Base-by-base conservation (phyloP, 2,888 invertebrate genomes). In the Nasonovia ribisnigri region DNA sequence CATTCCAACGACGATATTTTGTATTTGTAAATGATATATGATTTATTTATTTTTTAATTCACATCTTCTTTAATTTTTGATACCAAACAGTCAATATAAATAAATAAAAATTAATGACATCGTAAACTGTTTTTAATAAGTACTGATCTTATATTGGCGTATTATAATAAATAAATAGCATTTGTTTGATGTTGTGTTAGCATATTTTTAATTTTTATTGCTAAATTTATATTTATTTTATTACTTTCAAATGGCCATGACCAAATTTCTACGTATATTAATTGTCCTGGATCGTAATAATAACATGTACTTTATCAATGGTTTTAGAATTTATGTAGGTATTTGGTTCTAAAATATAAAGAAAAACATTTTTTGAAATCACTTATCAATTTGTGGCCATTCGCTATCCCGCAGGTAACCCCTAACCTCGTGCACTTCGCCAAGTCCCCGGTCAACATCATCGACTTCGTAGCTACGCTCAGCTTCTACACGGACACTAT, bases 391-490 rank as follows among this genome's bases (percentile, higher is more conserved):
- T 1, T 36, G 20, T 77, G 16, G 2, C 10, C 20, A 5, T 67
- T 67, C 46, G 29, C 1, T 24, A 11, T 88, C 3, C 20, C 8
- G 1, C 54, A 94, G 92, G 98, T 98, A 95, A 95, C 95, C 84
- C 95, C 95, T 84, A 98, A 98, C 96, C 99, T 99, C 96, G 98
- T 98, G 96, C 98, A 98, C 95, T 99, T 99, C 96, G 97, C 99
- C 96, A 98, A 98, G 96, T 98, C 97, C 95, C 99, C 99, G 94
- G 99, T 99, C 95, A 99, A 99, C 96, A 98, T 99, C 96, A 99
- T 99, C 96, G 99, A 99, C 96, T 99, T 99, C 96, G 98, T 99
- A 95, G 99, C 99, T 95, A 99, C 99, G 67, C 97, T 99, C 96
- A 99, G 99, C 96, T 99, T 99, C 97, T 99, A 99, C 97, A 98